A percentile compares a stretch with the other conserved stretches of the same genome.
Evolutionary conservation across 2,797 vertebrate genomes (phyloP).

Genomic region (Myiotriccus ornatus): DNA sequence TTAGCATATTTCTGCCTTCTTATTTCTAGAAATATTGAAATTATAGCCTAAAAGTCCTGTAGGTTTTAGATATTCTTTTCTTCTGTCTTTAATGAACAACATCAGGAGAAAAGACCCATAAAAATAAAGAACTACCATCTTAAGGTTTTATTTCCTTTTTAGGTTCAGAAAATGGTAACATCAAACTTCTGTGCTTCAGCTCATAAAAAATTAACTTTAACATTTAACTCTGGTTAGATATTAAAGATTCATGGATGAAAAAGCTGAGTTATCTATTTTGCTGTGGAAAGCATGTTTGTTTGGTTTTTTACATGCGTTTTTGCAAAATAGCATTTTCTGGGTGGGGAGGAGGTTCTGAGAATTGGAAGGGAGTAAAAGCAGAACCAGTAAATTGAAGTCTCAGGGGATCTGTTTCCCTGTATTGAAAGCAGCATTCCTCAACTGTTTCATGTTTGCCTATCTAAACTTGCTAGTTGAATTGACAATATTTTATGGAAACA

Average conservation of each 20-base stretch:
- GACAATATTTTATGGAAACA: background rate
- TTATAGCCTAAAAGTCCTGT: background rate
- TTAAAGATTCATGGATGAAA: constrained; percentile 37
- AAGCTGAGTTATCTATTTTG: constrained; percentile 11
- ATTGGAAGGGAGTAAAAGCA: background rate
- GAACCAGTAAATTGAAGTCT: background rate
- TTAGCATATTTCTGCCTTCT: background rate
- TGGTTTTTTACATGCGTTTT: background rate
- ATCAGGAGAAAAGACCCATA: background rate
- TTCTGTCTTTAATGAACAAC: background rate
- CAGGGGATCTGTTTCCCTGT: background rate
- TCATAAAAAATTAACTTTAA: constrained; percentile 15
- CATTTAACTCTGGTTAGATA: constrained; percentile 9
- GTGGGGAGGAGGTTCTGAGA: background rate
- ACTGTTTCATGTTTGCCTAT: background rate
- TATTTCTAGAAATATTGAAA: background rate
- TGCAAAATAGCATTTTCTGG: background rate
- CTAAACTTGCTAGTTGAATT: background rate
- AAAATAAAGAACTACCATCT: background rate
- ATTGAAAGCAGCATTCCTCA: background rate
- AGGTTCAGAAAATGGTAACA: background rate
- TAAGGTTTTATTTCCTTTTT: background rate
- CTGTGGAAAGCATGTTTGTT: background rate
- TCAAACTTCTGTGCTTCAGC: background rate
- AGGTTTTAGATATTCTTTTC: background rate